Base-by-base conservation (phyloP, 2,113 vertebrate genomes). In the Gopherus flavomarginatus region DNA sequence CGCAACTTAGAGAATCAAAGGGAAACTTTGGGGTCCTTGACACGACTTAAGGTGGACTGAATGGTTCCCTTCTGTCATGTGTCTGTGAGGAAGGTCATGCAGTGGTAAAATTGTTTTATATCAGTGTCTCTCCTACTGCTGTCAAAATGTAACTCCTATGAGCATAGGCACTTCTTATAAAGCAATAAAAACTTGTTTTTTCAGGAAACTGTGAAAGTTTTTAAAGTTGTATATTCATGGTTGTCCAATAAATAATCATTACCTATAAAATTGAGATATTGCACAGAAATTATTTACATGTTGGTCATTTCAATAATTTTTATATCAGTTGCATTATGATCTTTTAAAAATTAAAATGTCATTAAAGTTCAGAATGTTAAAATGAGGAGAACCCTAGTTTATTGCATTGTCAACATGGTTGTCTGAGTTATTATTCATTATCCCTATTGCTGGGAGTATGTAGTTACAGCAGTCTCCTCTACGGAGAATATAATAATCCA, bases 51-150 rank as follows among this genome's bases (percentile, higher is more conserved):
- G 38, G 42, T n/a, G 62, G 35, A 21, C 8, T 5, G 31, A 62
- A 62, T 31, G 62, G 16, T 69, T n/a, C 62, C 62, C 62, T 69
- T n/a, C 47, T 49, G 26, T 14, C 16, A 35, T n/a, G 17, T 4
- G 27, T 29, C 57, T 2, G 0, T 19, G 27, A 52, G 52, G 81
- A 11, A 86, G n/a, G 35, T 31, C 9, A 27, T 12, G 31, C 52
- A 92, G 16, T 14, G 65, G 1, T 0, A 0, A 2, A 5, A 21
- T 21, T 13, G 69, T 16, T 57, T 81, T 53, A 3, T 19, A 88
- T 11, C 4, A 19, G 35, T 0, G 2, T 17, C 1, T 21, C 90
- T 38, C 47, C 29, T 54, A 80, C 3, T 54, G 42, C 29, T 69
- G 5, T 54, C 86, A 31, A 8, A 84, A 17, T 21, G 78, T 75